Percentiles rank a stretch among this genome's conserved stretches.
Conservation (phyloP, 64 coral and sea anemone genomes). For the Dendronephthya gigantea region DNA sequence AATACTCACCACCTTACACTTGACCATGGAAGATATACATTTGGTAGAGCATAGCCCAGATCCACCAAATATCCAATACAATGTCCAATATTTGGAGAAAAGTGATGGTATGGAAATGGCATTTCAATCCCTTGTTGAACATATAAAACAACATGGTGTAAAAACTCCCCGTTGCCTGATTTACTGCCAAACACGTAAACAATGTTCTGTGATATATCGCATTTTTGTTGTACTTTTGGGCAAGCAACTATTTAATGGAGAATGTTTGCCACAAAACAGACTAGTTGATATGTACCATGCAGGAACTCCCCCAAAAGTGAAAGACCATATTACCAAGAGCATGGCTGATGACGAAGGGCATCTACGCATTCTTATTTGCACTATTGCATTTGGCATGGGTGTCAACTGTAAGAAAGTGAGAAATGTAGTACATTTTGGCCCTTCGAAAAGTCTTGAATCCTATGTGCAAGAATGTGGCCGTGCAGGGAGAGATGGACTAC, state of each 20-base stretch:
- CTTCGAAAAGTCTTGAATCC: not conserved
- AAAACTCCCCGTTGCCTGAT: conserved; percentile 42
- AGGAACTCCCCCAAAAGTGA: not conserved
- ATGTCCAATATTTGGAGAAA: conserved; percentile 31
- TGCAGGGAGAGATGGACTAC: not conserved
- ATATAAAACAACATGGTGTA: conserved; percentile 33
- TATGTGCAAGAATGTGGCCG: not conserved
- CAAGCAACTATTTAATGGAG: not conserved
- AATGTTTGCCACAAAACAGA: not conserved
- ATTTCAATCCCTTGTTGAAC: conserved; percentile 39
- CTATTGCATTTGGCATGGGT: not conserved
- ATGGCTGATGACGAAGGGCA: not conserved
- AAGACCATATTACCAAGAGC: not conserved
- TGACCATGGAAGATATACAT: not conserved
- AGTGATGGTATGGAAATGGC: conserved; percentile 31
- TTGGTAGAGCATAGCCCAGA: conserved; percentile 51
- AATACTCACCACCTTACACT: conserved; percentile 16
- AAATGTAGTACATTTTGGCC: conserved; percentile 2
- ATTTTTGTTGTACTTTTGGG: not conserved
- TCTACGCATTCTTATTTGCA: not conserved
- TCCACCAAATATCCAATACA: conserved; percentile 35
- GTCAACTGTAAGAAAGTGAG: not conserved
- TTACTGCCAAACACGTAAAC: conserved; percentile 4
- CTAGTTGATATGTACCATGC: conserved; percentile 1
- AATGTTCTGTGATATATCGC: not conserved